Percentiles rank a stretch among this genome's conserved stretches.
phyloP scores from a whole-genome alignment of 1,140 invertebrate genomes.

The Eubasilissa regina region DNA sequence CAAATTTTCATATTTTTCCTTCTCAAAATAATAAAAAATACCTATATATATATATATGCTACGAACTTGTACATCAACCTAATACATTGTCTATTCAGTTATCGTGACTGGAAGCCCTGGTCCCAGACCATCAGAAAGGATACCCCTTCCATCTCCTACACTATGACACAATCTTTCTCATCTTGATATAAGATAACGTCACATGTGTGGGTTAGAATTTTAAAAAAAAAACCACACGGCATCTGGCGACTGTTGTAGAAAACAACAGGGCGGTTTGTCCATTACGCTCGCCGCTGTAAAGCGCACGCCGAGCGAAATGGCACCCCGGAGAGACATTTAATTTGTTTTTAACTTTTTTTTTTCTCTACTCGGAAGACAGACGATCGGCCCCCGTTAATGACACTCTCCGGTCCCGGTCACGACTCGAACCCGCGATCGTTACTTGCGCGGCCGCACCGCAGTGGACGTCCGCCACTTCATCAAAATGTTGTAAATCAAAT shows the following conservation, averaged over 20 bases:
- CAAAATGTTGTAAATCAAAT: no score
- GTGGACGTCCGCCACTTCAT: background rate
- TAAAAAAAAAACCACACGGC: background rate
- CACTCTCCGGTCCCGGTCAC: conserved; percentile 23
- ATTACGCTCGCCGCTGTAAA: conserved; percentile 2
- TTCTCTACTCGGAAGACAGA: conserved; percentile 25
- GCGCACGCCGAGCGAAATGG: background rate
- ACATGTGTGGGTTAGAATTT: no score
- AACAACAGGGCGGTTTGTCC: conserved; percentile 7
- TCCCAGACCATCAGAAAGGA: no score
- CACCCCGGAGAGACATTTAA: conserved; percentile 34
- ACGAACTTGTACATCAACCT: no score
- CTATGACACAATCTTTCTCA: no score
- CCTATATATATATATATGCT: no score
- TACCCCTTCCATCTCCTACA: no score
- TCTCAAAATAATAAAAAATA: no score
- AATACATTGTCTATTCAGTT: no score
- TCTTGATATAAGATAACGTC: no score
- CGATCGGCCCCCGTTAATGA: conserved; percentile 23
- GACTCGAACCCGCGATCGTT: conserved; percentile 29
- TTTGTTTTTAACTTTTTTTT: conserved; percentile 32
- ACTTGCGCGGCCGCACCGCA: conserved; percentile 6
- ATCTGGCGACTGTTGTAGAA: conserved; percentile 24
- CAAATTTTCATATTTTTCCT: no score
- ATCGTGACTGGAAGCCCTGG: no score